Evolutionary conservation across 1,140 invertebrate species (phyloP).

Genomic region (Heliconius nattereri): DNA sequence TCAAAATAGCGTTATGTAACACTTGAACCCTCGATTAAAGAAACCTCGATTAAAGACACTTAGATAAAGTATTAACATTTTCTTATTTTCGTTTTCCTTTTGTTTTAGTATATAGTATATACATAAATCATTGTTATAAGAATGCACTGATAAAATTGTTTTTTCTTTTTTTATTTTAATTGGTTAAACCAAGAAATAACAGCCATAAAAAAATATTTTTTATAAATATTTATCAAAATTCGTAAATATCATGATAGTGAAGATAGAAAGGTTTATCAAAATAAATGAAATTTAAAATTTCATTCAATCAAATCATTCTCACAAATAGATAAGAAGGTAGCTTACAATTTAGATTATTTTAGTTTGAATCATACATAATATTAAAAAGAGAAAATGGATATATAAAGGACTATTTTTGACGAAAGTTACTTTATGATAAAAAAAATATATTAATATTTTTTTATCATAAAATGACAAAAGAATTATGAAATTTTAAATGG

Average conservation of each 20-base stretch:
- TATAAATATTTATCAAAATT: conserved; percentile 1
- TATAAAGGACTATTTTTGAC: too few relatives aligned
- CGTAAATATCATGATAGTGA: background rate
- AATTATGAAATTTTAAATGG: too few relatives aligned
- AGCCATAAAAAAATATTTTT: conserved; percentile 6
- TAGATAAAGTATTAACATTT: background rate
- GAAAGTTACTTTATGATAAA: too few relatives aligned
- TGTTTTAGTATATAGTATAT: background rate
- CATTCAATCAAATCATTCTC: conserved; percentile 11
- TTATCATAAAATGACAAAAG: too few relatives aligned
- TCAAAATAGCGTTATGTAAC: too few relatives aligned
- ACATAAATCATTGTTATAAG: background rate
- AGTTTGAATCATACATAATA: too few relatives aligned
- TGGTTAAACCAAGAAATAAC: conserved; percentile 8
- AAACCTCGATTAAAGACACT: background rate
- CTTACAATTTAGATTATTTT: conserved; percentile 16
- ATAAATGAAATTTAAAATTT: conserved; percentile 39
- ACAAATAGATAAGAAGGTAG: conserved; percentile 16
- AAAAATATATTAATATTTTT: too few relatives aligned
- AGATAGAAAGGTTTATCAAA: conserved; percentile 28
- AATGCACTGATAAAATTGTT: background rate
- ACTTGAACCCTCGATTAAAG: background rate
- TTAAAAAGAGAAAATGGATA: background rate
- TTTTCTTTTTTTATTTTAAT: background rate
- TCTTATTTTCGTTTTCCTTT: background rate